These are phyloP conservation scores for Platyscapa corneri DNA, from an alignment of 1,140 invertebrate species.

Conservation along the genomic window DNA sequence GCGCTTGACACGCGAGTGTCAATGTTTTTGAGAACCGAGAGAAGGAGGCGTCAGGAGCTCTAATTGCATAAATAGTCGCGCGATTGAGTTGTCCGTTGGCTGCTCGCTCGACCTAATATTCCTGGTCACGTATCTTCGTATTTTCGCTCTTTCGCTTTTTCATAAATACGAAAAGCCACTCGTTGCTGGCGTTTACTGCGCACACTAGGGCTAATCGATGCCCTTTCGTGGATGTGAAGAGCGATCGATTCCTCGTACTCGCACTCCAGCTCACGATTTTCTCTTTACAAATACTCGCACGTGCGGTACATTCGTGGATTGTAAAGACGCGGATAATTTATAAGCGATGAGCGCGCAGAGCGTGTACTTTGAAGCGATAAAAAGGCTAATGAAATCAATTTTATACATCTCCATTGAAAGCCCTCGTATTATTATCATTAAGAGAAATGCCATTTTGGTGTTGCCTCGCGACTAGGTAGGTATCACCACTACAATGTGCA, in stretches of 20 bases:
- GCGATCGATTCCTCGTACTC: conserved; percentile 36
- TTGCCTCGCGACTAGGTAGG: too few species aligned
- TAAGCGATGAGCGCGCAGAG: not conserved
- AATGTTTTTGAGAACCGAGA: too few species aligned
- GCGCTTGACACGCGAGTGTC: too few species aligned
- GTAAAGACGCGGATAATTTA: conserved; percentile 40
- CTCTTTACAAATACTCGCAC: conserved; percentile 33
- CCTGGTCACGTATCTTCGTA: too few species aligned
- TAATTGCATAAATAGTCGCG: too few species aligned
- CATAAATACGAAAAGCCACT: not conserved
- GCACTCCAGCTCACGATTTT: conserved; percentile 4
- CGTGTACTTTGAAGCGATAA: conserved; percentile 3
- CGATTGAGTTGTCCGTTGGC: too few species aligned
- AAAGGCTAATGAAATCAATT: conserved; percentile 12
- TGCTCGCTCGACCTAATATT: too few species aligned
- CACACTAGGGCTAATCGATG: conserved; percentile 47
- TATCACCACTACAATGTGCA: too few species aligned
- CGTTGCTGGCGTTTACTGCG: not conserved
- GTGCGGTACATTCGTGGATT: conserved; percentile 14
- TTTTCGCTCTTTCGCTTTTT: not conserved
- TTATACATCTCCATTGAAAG: not conserved
- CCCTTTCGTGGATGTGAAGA: conserved; percentile 28
- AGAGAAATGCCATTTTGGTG: too few species aligned
- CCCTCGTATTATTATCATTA: not conserved
- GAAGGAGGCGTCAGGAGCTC: too few species aligned